Evolutionary conservation across 2,888 invertebrate genomes (phyloP).

Genomic region (Drosophila nigricruria): DNA sequence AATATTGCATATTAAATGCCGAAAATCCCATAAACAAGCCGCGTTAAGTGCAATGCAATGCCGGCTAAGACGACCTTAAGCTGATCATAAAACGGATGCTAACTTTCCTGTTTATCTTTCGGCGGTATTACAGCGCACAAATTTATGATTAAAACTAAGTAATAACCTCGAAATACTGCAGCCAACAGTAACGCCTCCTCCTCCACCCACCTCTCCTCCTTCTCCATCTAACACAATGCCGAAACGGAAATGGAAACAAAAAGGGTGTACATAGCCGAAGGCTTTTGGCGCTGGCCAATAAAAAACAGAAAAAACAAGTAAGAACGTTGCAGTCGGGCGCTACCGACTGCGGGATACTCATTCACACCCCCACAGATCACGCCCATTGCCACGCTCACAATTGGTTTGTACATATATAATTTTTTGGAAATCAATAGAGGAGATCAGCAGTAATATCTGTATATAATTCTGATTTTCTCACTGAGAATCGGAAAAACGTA

Average conservation of each 20-base stretch:
- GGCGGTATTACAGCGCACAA: conserved; percentile 39
- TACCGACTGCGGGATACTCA: too few species aligned
- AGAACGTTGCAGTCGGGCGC: too few species aligned
- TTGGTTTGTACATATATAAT: too few species aligned
- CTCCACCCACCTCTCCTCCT: background rate
- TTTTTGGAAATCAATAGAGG: too few species aligned
- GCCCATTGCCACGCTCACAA: too few species aligned
- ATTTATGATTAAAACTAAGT: conserved; percentile 69
- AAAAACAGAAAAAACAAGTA: background rate
- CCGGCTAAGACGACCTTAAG: conserved; percentile 32
- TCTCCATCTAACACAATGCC: conserved; percentile 7
- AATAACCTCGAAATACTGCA: conserved; percentile 43
- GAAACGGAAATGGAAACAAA: conserved; percentile 7
- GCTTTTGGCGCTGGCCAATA: conserved; percentile 19
- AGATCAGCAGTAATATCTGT: too few species aligned
- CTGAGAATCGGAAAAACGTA: too few species aligned
- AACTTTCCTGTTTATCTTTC: conserved; percentile 42
- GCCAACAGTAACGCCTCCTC: background rate
- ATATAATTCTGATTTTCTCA: too few species aligned
- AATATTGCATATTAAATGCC: conserved; percentile 39
- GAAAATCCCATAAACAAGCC: conserved; percentile 37
- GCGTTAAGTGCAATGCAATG: conserved; percentile 42
- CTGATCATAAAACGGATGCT: conserved; percentile 43
- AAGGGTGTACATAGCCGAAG: conserved; percentile 13
- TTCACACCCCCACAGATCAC: too few species aligned